Evolutionary conservation across 2,888 invertebrate species (phyloP), one percentile per base, ranked within the genome.

Genomic region (Apodemia zela): DNA sequence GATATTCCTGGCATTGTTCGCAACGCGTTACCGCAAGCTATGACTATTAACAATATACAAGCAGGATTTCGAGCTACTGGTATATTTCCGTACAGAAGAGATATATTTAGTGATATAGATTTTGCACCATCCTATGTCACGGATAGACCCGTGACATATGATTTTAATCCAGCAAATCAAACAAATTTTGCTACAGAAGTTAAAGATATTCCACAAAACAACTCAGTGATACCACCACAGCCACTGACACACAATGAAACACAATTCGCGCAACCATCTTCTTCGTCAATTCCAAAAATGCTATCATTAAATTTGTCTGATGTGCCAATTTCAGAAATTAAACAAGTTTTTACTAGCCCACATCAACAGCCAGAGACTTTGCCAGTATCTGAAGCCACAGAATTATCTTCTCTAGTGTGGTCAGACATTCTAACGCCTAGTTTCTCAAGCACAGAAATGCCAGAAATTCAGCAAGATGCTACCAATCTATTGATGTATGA

Each of bases 21-120:
- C 2, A 2, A 25, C 25, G 25, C 25, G 45, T 4, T 45, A 45
- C 15, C 45, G 45, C 15, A 45, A n/a, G n/a, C 45, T 45, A 45
- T 45, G 45, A 45, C 45, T 45, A 15, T 45, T 45, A 45, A n/a
- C n/a, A 45, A 45, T 66, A 82, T 83, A 45, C 70, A 66, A 61
- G 63, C 68, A 38, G 78, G 77, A 17, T 82, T 82, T 68, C 67
- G 69, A 69, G 70, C 71, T 57, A 73, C 78, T 42, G 81, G 80
- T 59, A 80, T 79, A 60, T 78, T 63, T 64, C 75, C 78, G 11
- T 77, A 72, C 62, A 71, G 83, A 67, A 68, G 71, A 61, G 59
- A 78, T 64, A 63, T 78, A 60, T 80, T 80, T 69, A 71, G 68
- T 42, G 76, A 79, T 51, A 35, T 71, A 33, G 76, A 79, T 63